These are phyloP conservation scores for Zootoca vivipara DNA, from an alignment of 2,113 vertebrate genomes.

Conservation along the genomic window DNA sequence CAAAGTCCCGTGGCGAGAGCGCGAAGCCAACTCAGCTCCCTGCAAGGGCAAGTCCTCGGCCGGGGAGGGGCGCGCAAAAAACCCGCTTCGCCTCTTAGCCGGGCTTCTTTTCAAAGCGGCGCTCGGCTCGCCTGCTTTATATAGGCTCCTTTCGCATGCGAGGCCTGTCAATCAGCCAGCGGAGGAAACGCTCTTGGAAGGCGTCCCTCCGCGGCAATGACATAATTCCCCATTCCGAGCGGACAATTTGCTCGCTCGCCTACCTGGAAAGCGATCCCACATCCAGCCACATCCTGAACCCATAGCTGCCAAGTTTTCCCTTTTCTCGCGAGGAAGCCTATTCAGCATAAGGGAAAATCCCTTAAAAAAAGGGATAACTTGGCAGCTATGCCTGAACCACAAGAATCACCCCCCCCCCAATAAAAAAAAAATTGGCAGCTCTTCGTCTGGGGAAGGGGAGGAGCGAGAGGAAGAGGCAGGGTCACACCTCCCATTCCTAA, in stretches of 20 bases:
- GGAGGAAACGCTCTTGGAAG: constrained; percentile 59
- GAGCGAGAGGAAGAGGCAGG: constrained; percentile 17
- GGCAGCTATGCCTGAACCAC: not conserved
- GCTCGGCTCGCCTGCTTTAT: constrained; percentile 73
- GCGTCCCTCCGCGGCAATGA: constrained; percentile 73
- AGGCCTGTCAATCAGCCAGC: constrained; percentile 77
- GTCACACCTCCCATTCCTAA: not conserved
- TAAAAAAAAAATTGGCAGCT: too few relatives aligned
- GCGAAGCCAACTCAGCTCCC: not conserved
- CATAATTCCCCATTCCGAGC: constrained; percentile 76
- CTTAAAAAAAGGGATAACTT: too few relatives aligned
- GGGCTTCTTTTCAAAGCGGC: not conserved
- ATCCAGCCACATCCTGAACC: constrained; percentile 4
- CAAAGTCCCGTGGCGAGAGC: not conserved
- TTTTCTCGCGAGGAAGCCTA: too few relatives aligned
- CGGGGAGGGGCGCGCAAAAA: not conserved
- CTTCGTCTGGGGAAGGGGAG: constrained; percentile 17
- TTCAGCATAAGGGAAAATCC: too few relatives aligned
- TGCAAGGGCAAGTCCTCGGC: not conserved
- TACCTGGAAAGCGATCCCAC: constrained; percentile 59
- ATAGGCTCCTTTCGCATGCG: constrained; percentile 59
- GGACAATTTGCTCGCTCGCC: constrained; percentile 63
- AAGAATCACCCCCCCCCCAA: not conserved
- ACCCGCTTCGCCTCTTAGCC: not conserved
- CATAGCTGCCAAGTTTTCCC: too few relatives aligned